phyloP scores from a whole-genome alignment of 2,113 vertebrate genomes.

The Chrysochloris asiatica region DNA sequence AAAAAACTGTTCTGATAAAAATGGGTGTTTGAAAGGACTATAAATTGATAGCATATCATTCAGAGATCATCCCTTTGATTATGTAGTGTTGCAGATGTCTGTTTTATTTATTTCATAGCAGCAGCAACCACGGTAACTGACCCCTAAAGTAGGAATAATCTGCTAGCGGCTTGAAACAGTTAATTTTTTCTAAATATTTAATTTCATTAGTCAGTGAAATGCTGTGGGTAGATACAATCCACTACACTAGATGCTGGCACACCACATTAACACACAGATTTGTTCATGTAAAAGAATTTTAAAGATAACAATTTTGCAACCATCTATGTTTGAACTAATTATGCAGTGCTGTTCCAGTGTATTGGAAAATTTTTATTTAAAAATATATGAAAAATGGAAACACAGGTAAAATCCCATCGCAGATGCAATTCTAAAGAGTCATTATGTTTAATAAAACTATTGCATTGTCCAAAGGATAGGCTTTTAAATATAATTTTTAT shows the following conservation, averaged over 20 bases:
- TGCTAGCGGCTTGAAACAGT: not conserved
- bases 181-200: constrained; percentile 11
- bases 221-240: not conserved
- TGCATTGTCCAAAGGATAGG: not conserved
- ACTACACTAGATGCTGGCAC: not conserved
- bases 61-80: not conserved
- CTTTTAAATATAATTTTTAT: not conserved
- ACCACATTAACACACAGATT: not conserved
- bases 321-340: not conserved
- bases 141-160: not conserved
- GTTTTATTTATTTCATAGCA: not conserved
- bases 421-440: not conserved
- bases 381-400: not conserved
- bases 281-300: not conserved
- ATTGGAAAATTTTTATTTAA: constrained; percentile 1
- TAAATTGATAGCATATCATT: not conserved
- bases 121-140: not conserved
- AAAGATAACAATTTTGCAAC: constrained; percentile 5
- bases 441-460: not conserved
- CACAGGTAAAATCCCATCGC: not conserved
- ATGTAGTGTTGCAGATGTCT: not conserved
- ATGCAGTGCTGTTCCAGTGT: not conserved
- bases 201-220: not conserved
- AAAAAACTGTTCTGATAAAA: not conserved
- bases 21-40: not conserved